A percentile compares a stretch with the other conserved stretches of the same genome.
Evolutionary conservation across 2,888 invertebrate genomes (phyloP).

Genomic region (Tetragonula carbonaria): DNA sequence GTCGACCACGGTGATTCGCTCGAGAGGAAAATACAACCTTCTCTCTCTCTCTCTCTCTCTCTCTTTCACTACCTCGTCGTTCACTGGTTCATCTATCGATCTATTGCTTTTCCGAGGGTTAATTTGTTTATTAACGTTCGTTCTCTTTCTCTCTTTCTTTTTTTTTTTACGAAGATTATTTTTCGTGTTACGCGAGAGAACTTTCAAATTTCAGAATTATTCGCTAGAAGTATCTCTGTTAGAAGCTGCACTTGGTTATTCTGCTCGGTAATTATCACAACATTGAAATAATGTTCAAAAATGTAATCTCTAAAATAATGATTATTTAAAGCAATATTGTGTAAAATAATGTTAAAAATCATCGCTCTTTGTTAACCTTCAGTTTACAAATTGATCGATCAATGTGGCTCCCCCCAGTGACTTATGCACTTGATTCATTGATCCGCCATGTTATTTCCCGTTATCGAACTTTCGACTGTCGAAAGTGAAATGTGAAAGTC

Average conservation of each 20-base stretch:
- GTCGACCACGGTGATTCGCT: constrained; percentile 73
- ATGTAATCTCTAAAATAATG: too few species aligned
- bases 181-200: too few species aligned
- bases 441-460: background rate
- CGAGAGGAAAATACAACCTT: constrained; percentile 76
- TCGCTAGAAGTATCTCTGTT: background rate
- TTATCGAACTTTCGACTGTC: too few species aligned
- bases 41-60: constrained; percentile 17
- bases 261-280: background rate
- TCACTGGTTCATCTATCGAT: background rate
- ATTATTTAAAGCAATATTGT: too few species aligned
- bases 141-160: too few species aligned
- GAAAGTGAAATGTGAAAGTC: too few species aligned
- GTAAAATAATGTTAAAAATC: too few species aligned
- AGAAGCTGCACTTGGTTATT: background rate
- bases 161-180: too few species aligned
- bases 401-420: background rate
- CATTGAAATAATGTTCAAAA: background rate
- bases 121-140: background rate
- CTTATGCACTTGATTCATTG: background rate
- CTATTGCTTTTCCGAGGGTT: background rate
- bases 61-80: constrained; percentile 11
- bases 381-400: background rate
- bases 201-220: background rate
- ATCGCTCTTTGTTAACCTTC: background rate